phyloP scores from a whole-genome alignment of 2,113 vertebrate genomes.

The Microtus ochrogaster region DNA sequence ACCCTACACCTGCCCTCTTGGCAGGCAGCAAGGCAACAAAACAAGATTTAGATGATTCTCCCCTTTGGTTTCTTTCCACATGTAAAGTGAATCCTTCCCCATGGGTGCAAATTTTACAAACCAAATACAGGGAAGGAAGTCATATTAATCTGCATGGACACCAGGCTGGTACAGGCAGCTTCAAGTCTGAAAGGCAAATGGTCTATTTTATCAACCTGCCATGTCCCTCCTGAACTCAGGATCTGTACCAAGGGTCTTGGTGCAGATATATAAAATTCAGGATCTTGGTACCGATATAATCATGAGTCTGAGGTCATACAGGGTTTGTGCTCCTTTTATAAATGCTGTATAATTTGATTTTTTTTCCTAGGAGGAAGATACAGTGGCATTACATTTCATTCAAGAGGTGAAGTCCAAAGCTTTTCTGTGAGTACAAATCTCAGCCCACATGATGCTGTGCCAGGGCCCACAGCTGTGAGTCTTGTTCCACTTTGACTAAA shows the following conservation, averaged over 20 bases:
- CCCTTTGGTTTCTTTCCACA: neutral
- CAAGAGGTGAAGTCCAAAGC: neutral
- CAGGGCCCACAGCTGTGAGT: too few species aligned
- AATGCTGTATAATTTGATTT: neutral
- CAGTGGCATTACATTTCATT: neutral
- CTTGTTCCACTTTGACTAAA: too few species aligned
- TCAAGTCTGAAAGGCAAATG: slow-evolving; percentile 4
- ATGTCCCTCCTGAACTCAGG: neutral
- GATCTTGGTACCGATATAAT: neutral
- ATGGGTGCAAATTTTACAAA: neutral
- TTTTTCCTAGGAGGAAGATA: neutral
- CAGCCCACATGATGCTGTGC: neutral
- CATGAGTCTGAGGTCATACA: neutral
- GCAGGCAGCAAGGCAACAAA: neutral
- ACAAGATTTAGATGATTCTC: neutral
- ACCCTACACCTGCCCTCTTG: neutral
- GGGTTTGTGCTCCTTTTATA: neutral
- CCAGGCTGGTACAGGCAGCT: neutral
- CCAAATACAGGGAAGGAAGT: slow-evolving; percentile 40
- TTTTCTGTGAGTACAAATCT: neutral
- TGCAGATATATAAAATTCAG: too few species aligned
- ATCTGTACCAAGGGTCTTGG: neutral
- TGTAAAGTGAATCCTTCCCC: neutral
- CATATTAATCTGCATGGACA: slow-evolving; percentile 5
- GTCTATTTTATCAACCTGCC: neutral